Base-by-base conservation (phyloP, 1,140 invertebrate species). In the Atopsyche davidsoni region DNA sequence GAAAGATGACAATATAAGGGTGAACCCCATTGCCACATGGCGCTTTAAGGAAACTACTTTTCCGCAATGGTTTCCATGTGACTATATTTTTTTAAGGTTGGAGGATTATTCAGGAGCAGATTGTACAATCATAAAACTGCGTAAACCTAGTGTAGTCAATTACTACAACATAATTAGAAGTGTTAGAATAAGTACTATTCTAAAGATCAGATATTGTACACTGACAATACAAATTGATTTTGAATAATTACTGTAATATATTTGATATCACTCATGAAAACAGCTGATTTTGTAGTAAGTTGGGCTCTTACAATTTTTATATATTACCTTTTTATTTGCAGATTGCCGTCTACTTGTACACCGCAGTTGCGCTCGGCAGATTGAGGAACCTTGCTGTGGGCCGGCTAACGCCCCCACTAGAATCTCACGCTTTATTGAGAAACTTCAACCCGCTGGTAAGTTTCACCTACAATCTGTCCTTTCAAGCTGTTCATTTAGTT, bases 301-400 rank as follows among this genome's bases (percentile, higher is more conserved):
- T 24, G 19, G 22, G 4, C 3, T 14, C 28, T 48, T 31, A 49
- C 23, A 38, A 49, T 46, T 57, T 60, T 59, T n/a, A n/a, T n/a
- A n/a, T n/a, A n/a, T n/a, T n/a, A n/a, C n/a, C n/a, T n/a, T 46
- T 60, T 55, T 62, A 53, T 52, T 66, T 71, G 21, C 72, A 90
- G 92, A 88, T 69, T 96, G 92, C 76, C 82, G 85, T 62, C 78
- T 94, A 57, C 89, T 90, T 60, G 82, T 95, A 59, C 92, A 96
- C 75, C 83, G 90, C 58, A 70, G 76, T 41, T 96, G 92, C 72
- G 82, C 88, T 16, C 81, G 82, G 62, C 70, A 79, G 7, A 81
- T 94, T 45, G 89, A 93, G 56, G 91, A 95, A 67, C 79, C 75
- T 59, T 93, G 90, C 66, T 86, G 88, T 11, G 86, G 89, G 4